Conservation (phyloP, 2,797 vertebrate species). For the Bradypus variegatus region DNA sequence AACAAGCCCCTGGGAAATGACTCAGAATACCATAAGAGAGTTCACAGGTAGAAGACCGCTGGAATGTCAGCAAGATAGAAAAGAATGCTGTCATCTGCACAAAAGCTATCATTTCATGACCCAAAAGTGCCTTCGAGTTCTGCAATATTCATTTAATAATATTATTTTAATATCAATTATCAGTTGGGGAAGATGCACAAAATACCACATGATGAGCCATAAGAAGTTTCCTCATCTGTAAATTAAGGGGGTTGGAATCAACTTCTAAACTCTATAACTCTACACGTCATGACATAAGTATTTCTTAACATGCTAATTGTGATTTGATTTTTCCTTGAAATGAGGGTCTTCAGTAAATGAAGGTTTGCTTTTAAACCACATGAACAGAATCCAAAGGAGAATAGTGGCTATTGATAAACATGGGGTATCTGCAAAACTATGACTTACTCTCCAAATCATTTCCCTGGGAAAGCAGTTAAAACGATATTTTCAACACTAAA, state of each 20-base stretch:
- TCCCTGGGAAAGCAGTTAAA: not conserved
- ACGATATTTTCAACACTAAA: not conserved
- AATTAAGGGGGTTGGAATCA: not conserved
- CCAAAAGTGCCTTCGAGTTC: not conserved
- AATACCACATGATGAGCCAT: not conserved
- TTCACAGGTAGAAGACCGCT: not conserved
- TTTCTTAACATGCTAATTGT: not conserved
- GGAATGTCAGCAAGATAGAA: not conserved
- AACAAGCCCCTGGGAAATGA: not conserved
- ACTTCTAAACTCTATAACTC: not conserved
- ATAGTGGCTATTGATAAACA: not conserved
- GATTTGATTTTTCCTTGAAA: not conserved
- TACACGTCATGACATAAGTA: not conserved
- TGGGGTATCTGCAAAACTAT: not conserved
- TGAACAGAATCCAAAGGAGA: not conserved
- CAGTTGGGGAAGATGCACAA: not conserved
- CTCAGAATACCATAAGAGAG: not conserved
- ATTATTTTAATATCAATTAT: constrained; percentile 1
- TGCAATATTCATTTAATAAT: not conserved
- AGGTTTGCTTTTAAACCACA: not conserved
- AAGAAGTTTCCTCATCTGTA: not conserved
- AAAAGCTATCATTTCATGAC: not conserved
- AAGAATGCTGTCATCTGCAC: not conserved
- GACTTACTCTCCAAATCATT: not conserved
- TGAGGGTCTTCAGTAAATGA: not conserved